Conservation (phyloP, 1,140 invertebrate species). For the Brachionus manjavacas region DNA sequence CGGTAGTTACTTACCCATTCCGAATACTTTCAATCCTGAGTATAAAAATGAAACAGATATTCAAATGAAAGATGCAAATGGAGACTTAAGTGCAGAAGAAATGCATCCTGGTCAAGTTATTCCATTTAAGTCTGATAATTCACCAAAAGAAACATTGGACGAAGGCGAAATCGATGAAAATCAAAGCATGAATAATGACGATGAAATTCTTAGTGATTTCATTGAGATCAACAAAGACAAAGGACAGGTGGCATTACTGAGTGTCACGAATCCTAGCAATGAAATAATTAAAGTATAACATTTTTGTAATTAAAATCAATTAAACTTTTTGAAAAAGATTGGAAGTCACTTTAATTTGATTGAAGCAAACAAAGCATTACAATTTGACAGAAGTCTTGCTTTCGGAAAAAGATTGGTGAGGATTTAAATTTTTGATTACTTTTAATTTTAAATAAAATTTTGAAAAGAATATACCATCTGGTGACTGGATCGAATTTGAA, state of each 20-base stretch:
- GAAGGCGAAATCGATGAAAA: constrained; percentile 34
- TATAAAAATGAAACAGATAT: constrained; percentile 45
- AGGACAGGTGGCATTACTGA: constrained; percentile 42
- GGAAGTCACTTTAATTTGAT: constrained; percentile 57
- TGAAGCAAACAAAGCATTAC: constrained; percentile 53
- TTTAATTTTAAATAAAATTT: background rate
- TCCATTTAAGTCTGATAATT: background rate
- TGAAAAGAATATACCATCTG: constrained; percentile 54
- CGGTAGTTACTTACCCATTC: constrained; percentile 56
- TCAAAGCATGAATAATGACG: constrained; percentile 42
- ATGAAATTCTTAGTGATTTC: constrained; percentile 39
- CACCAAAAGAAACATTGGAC: background rate
- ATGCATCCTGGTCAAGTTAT: constrained; percentile 9
- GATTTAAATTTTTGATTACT: background rate
- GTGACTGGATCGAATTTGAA: constrained; percentile 55
- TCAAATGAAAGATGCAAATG: constrained; percentile 4
- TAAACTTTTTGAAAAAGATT: constrained; percentile 46
- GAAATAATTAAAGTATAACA: constrained; percentile 44
- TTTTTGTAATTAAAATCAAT: background rate
- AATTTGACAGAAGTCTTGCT: constrained; percentile 52
- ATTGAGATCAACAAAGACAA: constrained; percentile 46
- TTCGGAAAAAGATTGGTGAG: constrained; percentile 56
- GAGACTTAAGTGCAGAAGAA: background rate
- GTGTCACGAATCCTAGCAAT: constrained; percentile 47
- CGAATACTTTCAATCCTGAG: constrained; percentile 14